Conservation (phyloP, 2,113 vertebrate genomes). For the Sterna hirundo region DNA sequence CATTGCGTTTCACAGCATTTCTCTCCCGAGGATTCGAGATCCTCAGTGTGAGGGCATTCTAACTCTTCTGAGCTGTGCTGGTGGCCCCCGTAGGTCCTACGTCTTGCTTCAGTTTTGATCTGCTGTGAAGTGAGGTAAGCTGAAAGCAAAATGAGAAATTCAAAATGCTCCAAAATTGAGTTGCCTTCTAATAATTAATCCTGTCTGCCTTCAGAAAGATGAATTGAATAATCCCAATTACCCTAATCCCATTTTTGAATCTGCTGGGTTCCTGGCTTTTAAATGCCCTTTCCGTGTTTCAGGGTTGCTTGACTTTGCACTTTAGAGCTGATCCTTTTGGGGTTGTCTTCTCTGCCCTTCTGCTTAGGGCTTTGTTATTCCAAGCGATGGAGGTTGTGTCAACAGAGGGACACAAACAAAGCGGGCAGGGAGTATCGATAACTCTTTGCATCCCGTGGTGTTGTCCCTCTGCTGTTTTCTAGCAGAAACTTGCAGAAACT, state of each 20-base stretch:
- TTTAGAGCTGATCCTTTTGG: not conserved
- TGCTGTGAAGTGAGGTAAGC: accelerated
- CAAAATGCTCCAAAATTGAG: not conserved
- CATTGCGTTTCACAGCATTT: accelerated
- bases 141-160: not conserved
- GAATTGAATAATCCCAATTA: not conserved
- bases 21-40: not conserved
- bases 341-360: not conserved
- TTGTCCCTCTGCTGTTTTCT: not conserved
- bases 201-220: not conserved
- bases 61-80: not conserved
- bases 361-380: not conserved
- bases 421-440: not conserved
- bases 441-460: not conserved
- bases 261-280: not conserved
- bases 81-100: not conserved
- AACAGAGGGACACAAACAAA: not conserved
- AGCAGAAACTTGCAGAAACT: not conserved
- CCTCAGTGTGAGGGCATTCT: not conserved
- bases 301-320: not conserved
- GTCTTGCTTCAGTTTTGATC: not conserved
- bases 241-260: not conserved
- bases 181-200: not conserved
- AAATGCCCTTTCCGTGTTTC: accelerated
- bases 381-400: not conserved